Evolutionary conservation across 2,888 invertebrate genomes (phyloP), one percentile per base, ranked within the genome.

Genomic region (Drosophila quasianomalipes): DNA sequence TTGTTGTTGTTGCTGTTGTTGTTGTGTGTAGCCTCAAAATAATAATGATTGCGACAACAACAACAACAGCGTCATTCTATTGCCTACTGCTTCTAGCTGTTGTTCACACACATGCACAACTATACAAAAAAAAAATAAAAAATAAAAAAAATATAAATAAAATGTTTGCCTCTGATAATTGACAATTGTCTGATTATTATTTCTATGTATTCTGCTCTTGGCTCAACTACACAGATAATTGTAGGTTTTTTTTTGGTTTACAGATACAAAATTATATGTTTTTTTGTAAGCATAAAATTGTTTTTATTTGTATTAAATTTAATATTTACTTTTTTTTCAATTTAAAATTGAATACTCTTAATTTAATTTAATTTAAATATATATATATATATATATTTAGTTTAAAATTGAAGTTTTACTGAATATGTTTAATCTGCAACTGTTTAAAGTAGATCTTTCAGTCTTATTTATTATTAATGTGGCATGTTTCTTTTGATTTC

Each of bases 1-100:
- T 30, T 39, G 57, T 30, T 57, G 39, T 30, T 55, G 37, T 31
- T 52, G 71, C 12, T 51, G 26, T 39, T 33, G 35, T n/a, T 57
- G 10, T 70, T 82, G 79, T 83, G 63, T 83, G 77, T 85, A 89
- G 91, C 86, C 86, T 86, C 86, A 86, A 86, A 90, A 89, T 85
- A 89, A 90, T 90, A 86, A 86, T 86, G 91, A 86, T 86, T 86
- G 91, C 86, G 90, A 91, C 86, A 91, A 89, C 82, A 85, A 47
- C 75, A 72, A 14, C 28, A 33, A 54, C 14, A 74, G 49, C 76
- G 62, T 57, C 71, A 69, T 52, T 68, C 41, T 33, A 19, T 47
- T 49, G 41, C 62, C 68, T 73, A 64, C 66, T 71, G 69, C 64
- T 62, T 71, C 63, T 66, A 64, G 65, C 66, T 76, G 64, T 65